Evolutionary conservation across 2,888 invertebrate genomes (phyloP), one percentile per base, ranked within the genome.

Genomic region (Antheraea yamamai): DNA sequence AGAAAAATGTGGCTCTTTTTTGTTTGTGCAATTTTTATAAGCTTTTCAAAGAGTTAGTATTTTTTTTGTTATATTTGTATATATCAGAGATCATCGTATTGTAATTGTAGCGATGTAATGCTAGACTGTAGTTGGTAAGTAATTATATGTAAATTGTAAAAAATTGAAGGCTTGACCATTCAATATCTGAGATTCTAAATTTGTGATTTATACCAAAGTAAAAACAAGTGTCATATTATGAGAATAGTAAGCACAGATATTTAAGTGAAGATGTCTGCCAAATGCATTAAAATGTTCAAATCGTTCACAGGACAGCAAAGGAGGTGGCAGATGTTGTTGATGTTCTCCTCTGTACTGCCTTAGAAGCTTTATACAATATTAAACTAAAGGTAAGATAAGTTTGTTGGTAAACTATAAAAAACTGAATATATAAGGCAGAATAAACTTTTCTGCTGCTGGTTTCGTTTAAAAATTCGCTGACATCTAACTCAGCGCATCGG

Each of bases 11-110:
- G 73, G 18, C 74, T 80, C 47, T n/a, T 39, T 70, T n/a, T 39
- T 84, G 80, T 76, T 18, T 89, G 0, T 90, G 90, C 77, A 84
- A 88, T 55, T 4, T 86, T 0, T 87, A 89, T 74, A 77, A 81
- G 47, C 58, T 81, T 8, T 23, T 83, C 4, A 1, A 78, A 2
- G 76, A 77, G 89, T 89, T 74, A 82, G 85, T 83, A 75, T 61
- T 35, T 68, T 47, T 47, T 47, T 14, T 66, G 14, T 66, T 66
- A 1, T 66, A 2, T 66, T 66, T 66, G 2, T 26, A 14, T 64
- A 26, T 64, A 64, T 26, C 14, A 26, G 26, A 26, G 26, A 26
- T 30, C 26, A 26, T 30, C n/a, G 3, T 30, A 66, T 66, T 66
- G 4, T 30, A 3, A 26, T 12, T 12, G n/a, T 55, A 20, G 55